Evolutionary conservation across 2,888 invertebrate species (phyloP).

Genomic region (Eristalis intricaria): DNA sequence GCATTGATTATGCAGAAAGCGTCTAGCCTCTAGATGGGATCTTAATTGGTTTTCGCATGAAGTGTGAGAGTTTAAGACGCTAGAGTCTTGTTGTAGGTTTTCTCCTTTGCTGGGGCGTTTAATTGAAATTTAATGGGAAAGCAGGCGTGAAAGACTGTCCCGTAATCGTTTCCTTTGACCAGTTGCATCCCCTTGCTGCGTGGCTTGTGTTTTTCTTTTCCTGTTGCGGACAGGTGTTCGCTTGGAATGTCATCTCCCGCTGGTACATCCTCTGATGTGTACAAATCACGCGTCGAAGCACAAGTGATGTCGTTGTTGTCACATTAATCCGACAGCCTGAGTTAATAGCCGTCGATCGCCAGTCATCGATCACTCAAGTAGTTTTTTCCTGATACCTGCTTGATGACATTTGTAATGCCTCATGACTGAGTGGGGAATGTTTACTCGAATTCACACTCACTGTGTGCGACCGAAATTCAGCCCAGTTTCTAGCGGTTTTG

Average conservation of each 20-base stretch:
- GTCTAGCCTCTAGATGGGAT: conserved; percentile 4
- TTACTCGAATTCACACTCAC: neutral
- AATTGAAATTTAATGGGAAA: neutral
- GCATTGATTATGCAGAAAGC: neutral
- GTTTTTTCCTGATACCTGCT: neutral
- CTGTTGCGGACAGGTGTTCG: neutral
- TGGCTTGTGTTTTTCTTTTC: too few species aligned
- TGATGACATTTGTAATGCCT: neutral
- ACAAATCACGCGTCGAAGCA: neutral
- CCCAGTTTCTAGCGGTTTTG: neutral
- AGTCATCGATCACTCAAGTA: neutral
- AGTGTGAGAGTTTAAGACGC: neutral
- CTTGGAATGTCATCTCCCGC: neutral
- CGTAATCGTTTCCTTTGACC: neutral
- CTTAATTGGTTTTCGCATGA: conserved; percentile 19
- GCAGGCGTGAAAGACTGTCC: neutral
- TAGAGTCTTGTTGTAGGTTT: too few species aligned
- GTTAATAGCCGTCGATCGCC: neutral
- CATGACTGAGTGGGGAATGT: too few species aligned
- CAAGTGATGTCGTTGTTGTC: neutral
- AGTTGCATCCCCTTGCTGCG: neutral
- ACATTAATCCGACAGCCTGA: neutral
- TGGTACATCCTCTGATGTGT: neutral
- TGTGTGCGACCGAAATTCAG: neutral
- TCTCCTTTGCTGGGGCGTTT: too few species aligned